phyloP scores from a whole-genome alignment of 2,113 vertebrate genomes.

The Actenoides lindsayi region DNA sequence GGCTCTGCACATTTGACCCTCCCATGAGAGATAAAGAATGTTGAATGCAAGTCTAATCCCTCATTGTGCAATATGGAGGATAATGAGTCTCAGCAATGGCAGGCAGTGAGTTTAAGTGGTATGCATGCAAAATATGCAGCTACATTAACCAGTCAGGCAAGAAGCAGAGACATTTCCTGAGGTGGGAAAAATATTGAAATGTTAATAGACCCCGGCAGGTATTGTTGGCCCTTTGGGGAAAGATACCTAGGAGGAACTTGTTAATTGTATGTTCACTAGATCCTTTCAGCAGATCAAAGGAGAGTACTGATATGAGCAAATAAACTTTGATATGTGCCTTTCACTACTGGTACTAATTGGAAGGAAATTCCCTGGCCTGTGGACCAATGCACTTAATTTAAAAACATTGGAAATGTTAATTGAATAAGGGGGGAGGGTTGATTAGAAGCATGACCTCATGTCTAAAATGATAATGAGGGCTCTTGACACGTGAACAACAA shows the following conservation, averaged over 20 bases:
- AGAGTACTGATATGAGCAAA: slow-evolving; percentile 40
- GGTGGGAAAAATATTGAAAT: slow-evolving; percentile 60
- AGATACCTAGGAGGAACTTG: slow-evolving; percentile 56
- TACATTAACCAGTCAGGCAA: slow-evolving; percentile 20
- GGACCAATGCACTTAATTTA: slow-evolving; percentile 32
- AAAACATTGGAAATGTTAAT: slow-evolving; percentile 61
- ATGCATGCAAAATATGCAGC: slow-evolving; percentile 23
- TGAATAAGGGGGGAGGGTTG: slow-evolving; percentile 39
- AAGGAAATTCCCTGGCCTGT: slow-evolving; percentile 45
- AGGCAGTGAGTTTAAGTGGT: slow-evolving; percentile 1
- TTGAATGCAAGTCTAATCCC: background rate
- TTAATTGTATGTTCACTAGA: slow-evolving; percentile 63
- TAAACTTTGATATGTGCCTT: slow-evolving; percentile 66
- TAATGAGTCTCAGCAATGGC: background rate
- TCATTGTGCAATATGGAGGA: background rate
- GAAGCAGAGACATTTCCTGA: slow-evolving; percentile 59
- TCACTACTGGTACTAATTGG: slow-evolving; percentile 56
- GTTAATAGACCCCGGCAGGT: slow-evolving; percentile 56
- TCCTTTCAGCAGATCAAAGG: slow-evolving; percentile 65
- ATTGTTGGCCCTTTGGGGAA: slow-evolving; percentile 39
- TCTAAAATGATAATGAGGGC: slow-evolving; percentile 53
- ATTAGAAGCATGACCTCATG: slow-evolving; percentile 50
- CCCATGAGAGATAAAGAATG: background rate
- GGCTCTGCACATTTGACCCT: background rate
- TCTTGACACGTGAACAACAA: slow-evolving; percentile 49